Conservation (phyloP, 1,140 invertebrate species). For the Drosophila biarmipes region DNA sequence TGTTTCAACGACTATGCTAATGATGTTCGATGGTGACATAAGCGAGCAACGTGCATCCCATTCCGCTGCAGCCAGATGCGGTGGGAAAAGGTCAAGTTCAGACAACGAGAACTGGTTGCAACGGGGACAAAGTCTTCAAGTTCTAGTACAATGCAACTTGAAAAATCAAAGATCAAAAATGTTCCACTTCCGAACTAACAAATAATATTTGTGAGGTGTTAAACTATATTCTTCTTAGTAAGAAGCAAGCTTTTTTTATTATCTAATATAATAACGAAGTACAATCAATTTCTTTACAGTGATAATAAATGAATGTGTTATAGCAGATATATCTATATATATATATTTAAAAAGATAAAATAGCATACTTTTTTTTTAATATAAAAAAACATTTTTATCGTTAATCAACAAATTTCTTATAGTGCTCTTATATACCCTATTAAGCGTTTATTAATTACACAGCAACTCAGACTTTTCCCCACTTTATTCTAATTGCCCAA, state of each 20-base stretch:
- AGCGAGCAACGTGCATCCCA: slow-evolving; percentile 25
- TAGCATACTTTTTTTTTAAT: too few relatives aligned
- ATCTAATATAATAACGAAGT: too few relatives aligned
- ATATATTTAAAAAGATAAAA: too few relatives aligned
- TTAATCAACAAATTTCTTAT: neutral
- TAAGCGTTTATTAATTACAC: slow-evolving; percentile 15
- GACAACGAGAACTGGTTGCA: slow-evolving; percentile 6
- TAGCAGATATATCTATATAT: too few relatives aligned
- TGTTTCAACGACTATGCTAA: slow-evolving; percentile 33
- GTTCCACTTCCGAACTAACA: neutral
- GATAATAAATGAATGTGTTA: too few relatives aligned
- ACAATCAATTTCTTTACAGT: too few relatives aligned
- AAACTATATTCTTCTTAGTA: too few relatives aligned
- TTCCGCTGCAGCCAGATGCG: slow-evolving; percentile 1
- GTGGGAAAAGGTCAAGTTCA: slow-evolving; percentile 44
- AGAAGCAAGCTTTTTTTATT: too few relatives aligned
- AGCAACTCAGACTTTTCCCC: slow-evolving; percentile 20
- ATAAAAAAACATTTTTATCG: too few relatives aligned
- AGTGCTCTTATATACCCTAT: slow-evolving; percentile 1
- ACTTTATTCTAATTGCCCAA: slow-evolving; percentile 40
- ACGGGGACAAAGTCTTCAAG: neutral
- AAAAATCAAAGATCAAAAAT: neutral
- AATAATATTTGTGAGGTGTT: neutral
- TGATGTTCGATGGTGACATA: slow-evolving; percentile 42
- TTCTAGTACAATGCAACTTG: neutral